Percentiles rank a stretch among this genome's conserved stretches.
Evolutionary conservation across 1,140 invertebrate genomes (phyloP).

Genomic region (Lethocerus indicus): DNA sequence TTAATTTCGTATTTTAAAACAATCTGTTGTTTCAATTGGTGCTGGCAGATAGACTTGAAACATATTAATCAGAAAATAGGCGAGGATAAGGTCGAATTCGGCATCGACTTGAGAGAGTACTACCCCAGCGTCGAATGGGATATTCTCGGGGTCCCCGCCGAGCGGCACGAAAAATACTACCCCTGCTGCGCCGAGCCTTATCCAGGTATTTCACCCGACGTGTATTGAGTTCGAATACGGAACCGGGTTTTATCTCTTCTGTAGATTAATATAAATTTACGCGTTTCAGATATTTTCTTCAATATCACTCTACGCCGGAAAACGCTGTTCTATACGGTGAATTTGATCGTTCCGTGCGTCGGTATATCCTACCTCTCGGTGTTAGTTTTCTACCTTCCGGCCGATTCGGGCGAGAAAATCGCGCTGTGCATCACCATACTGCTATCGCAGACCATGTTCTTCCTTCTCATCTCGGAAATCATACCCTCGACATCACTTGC

Average conservation of each 20-base stretch:
- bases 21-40: no score
- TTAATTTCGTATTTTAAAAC: no score
- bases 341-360: constrained; percentile 85
- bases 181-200: constrained; percentile 76
- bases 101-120: constrained; percentile 84
- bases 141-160: constrained; percentile 79
- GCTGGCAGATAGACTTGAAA: constrained; percentile 73
- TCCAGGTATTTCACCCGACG: constrained; percentile 59
- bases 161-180: constrained; percentile 80
- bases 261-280: background rate
- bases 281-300: constrained; percentile 78
- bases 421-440: constrained; percentile 96
- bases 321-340: constrained; percentile 92
- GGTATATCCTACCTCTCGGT: constrained; percentile 83
- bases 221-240: no score
- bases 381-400: constrained; percentile 93
- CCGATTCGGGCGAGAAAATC: constrained; percentile 96
- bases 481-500: constrained; percentile 97
- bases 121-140: constrained; percentile 98
- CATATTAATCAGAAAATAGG: constrained; percentile 71
- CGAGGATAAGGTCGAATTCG: constrained; percentile 64
- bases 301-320: constrained; percentile 91
- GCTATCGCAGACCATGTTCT: constrained; percentile 98
- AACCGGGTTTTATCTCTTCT: no score
- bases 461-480: constrained; percentile 92